A percentile compares a stretch with the other conserved stretches of the same genome.
Conservation (phyloP, 2,113 vertebrate species). For the Urocolius indicus region DNA sequence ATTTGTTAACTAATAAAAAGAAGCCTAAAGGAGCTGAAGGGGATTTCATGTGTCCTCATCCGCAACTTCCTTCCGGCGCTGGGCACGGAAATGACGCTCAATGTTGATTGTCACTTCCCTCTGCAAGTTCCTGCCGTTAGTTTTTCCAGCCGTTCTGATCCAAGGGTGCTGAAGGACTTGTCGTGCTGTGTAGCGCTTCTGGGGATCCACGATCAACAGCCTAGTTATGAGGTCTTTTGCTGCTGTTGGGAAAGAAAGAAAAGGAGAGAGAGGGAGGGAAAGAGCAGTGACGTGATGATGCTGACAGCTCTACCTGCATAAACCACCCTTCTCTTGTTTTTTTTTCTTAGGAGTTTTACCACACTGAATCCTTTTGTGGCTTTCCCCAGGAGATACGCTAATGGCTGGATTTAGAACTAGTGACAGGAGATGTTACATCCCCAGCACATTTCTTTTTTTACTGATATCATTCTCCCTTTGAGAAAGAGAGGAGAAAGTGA, state of each 20-base stretch:
- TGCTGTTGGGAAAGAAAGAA: constrained; percentile 54
- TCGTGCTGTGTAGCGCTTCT: constrained; percentile 85
- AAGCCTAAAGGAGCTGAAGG: neutral
- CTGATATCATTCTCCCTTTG: neutral
- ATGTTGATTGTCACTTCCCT: constrained; percentile 76
- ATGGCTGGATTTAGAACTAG: neutral
- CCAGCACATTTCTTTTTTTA: neutral
- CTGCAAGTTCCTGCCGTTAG: constrained; percentile 60
- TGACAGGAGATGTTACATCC: neutral
- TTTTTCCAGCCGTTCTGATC: constrained; percentile 82
- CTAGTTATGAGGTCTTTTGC: constrained; percentile 89
- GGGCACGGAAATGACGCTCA: constrained; percentile 64
- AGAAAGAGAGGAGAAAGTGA: neutral
- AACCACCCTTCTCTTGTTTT: neutral
- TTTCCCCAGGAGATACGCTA: neutral
- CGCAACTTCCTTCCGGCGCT: constrained; percentile 34
- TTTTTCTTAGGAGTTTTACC: neutral
- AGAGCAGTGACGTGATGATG: neutral
- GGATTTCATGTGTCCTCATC: neutral
- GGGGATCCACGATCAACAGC: constrained; percentile 88
- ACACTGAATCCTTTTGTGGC: neutral
- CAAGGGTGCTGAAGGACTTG: constrained; percentile 89
- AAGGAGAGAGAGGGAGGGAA: neutral
- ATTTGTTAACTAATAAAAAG: neutral
- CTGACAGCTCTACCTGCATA: neutral